These are phyloP conservation scores for Herminia tarsipennalis DNA, from an alignment of 2,888 invertebrate species.

Conservation along the genomic window DNA sequence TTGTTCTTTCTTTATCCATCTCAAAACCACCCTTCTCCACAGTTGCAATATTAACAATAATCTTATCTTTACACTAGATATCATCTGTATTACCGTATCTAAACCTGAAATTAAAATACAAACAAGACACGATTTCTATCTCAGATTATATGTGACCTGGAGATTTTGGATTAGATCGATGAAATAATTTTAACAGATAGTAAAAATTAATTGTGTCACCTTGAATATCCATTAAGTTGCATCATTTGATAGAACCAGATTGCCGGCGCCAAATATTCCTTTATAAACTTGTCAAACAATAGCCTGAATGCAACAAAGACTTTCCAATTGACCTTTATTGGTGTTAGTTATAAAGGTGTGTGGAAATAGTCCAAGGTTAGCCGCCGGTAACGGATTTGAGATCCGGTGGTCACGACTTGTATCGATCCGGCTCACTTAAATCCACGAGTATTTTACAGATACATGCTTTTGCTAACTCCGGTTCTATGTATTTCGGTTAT, in stretches of 20 bases:
- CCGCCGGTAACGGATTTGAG: slow-evolving; percentile 73
- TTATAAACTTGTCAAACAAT: slow-evolving; percentile 45
- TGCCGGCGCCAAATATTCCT: slow-evolving; percentile 23
- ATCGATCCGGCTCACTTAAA: slow-evolving; percentile 55
- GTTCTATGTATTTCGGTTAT: no score
- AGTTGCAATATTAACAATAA: no score
- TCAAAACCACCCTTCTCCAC: no score
- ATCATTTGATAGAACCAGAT: slow-evolving; percentile 41
- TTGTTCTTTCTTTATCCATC: no score
- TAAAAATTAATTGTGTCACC: slow-evolving; percentile 19
- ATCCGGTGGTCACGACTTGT: slow-evolving; percentile 78
- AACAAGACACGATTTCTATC: no score
- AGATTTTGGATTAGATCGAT: no score
- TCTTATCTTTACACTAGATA: no score
- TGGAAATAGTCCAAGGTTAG: slow-evolving; percentile 81
- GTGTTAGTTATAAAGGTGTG: slow-evolving; percentile 60
- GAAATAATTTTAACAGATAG: no score
- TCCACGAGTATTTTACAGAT: slow-evolving; percentile 62
- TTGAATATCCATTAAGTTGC: slow-evolving; percentile 43
- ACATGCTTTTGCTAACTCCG: no score
- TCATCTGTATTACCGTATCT: no score
- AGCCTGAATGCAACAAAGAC: slow-evolving; percentile 23
- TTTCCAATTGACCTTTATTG: slow-evolving; percentile 75
- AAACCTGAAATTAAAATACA: no score
- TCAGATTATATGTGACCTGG: no score